These are phyloP conservation scores for Trissolcus brochymenae DNA, from an alignment of 2,888 invertebrate species.

Conservation along the genomic window DNA sequence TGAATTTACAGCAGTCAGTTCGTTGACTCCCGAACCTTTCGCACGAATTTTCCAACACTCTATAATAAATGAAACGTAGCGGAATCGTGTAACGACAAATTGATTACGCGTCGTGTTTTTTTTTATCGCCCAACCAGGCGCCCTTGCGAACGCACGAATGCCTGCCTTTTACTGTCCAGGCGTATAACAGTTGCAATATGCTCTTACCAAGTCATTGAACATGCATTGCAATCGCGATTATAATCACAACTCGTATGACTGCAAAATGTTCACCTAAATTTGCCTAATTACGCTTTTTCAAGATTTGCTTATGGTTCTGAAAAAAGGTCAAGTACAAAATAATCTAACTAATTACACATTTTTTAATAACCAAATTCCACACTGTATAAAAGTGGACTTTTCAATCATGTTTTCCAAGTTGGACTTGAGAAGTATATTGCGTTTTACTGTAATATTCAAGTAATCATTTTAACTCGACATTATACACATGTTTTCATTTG, in stretches of 20 bases:
- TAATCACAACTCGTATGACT: not conserved
- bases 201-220: constrained; percentile 14
- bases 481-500: too few species aligned
- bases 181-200: constrained; percentile 11
- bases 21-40: constrained; percentile 4
- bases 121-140: constrained; percentile 47
- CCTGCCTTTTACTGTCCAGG: constrained; percentile 50
- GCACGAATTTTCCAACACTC: constrained; percentile 12
- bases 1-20: constrained; percentile 3
- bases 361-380: too few species aligned
- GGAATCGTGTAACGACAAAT: constrained; percentile 24
- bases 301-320: not conserved
- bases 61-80: constrained; percentile 16
- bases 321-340: too few species aligned
- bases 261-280: not conserved
- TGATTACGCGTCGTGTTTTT: constrained; percentile 25
- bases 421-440: too few species aligned
- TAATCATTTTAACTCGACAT: too few species aligned
- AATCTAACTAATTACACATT: too few species aligned
- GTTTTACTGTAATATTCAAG: too few species aligned
- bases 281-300: constrained; percentile 7
- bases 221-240: constrained; percentile 16
- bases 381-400: too few species aligned
- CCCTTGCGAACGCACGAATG: constrained; percentile 58
- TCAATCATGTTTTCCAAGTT: too few species aligned